Evolutionary conservation across 2,113 vertebrate genomes (phyloP).

Genomic region (Myotis yumanensis): DNA sequence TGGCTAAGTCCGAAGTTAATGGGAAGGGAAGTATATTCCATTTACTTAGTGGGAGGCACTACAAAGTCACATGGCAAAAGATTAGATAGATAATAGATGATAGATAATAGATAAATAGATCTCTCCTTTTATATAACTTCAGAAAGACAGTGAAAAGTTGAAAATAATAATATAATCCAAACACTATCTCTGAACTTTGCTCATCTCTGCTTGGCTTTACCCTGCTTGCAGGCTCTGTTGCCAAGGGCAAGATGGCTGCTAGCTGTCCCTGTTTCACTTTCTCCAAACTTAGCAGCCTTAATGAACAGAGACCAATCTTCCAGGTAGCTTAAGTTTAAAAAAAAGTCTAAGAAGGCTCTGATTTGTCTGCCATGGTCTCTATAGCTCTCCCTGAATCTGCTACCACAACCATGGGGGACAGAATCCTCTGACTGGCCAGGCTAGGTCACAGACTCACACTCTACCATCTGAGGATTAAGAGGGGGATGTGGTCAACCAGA

Average conservation of each 20-base stretch:
- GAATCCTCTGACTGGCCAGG: background rate
- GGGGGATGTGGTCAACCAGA: background rate
- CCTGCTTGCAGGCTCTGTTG: background rate
- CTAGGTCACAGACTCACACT: background rate
- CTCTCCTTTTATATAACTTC: background rate
- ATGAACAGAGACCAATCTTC: background rate
- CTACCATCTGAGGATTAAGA: background rate
- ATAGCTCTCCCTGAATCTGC: background rate
- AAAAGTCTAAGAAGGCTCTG: background rate
- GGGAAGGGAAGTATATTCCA: background rate
- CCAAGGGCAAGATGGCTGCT: background rate
- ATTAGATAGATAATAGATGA: background rate
- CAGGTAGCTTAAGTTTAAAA: background rate
- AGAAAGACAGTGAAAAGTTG: background rate
- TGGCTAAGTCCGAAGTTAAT: background rate
- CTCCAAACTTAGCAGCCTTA: background rate
- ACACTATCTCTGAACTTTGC: background rate
- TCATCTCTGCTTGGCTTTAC: background rate
- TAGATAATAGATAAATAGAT: background rate
- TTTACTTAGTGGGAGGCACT: background rate
- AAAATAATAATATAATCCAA: background rate
- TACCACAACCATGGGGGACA: background rate
- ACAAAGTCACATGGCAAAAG: background rate
- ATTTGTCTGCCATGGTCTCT: background rate
- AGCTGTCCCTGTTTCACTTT: background rate